A percentile compares a stretch with the other conserved stretches of the same genome.
phyloP scores from a whole-genome alignment of 1,140 invertebrate species.

The Pissodes strobi region DNA sequence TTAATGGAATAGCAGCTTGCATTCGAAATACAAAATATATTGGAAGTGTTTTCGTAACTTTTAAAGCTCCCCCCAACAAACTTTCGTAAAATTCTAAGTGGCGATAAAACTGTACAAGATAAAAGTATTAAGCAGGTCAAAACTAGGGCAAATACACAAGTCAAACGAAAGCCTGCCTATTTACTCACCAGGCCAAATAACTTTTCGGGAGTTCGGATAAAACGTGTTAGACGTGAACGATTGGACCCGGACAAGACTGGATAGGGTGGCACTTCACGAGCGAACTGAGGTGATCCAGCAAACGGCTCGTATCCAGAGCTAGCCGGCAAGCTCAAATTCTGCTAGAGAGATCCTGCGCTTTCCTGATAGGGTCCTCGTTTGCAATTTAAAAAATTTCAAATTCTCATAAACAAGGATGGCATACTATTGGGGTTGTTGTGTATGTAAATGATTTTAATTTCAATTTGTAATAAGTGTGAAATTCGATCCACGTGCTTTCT shows the following conservation, averaged over 20 bases:
- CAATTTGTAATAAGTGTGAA: no score
- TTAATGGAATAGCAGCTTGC: no score
- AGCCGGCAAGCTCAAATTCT: constrained; percentile 22
- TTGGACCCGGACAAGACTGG: constrained; percentile 9
- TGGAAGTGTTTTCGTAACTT: no score
- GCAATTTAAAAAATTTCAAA: constrained; percentile 19
- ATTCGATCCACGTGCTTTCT: no score
- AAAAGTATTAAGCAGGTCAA: neutral
- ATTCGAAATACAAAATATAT: no score
- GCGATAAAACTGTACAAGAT: no score
- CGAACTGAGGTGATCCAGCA: constrained; percentile 32
- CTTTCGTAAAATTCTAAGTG: no score
- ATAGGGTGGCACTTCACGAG: constrained; percentile 25
- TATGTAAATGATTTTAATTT: no score
- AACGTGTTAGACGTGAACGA: neutral
- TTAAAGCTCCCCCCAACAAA: no score
- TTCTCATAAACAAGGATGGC: constrained; percentile 6
- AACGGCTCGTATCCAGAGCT: constrained; percentile 29
- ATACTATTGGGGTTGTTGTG: no score
- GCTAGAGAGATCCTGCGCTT: constrained; percentile 27
- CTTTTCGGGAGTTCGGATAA: constrained; percentile 5
- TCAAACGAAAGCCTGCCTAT: neutral
- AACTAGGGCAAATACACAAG: neutral
- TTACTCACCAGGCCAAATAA: constrained; percentile 8
- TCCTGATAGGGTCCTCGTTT: constrained; percentile 13